Evolutionary conservation across 2,113 vertebrate genomes (phyloP).

Genomic region (Apeltes quadracus): DNA sequence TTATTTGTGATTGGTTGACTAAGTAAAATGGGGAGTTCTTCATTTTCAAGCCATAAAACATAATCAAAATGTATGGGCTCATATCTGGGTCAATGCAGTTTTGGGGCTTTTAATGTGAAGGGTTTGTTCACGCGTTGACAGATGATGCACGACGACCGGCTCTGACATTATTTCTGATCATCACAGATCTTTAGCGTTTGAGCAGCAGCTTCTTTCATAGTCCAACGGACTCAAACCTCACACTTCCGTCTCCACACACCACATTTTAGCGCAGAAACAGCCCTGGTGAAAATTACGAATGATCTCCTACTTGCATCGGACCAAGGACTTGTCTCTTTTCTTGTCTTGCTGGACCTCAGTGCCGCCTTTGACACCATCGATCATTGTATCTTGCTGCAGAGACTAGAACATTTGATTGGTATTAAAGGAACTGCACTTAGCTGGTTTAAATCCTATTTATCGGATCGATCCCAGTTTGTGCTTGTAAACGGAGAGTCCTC

Average conservation of each 20-base stretch:
- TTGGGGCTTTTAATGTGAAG: background rate
- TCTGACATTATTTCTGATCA: background rate
- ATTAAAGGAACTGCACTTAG: too few species aligned
- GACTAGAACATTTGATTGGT: too few species aligned
- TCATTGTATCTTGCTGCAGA: too few species aligned
- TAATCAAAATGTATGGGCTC: background rate
- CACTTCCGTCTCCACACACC: background rate
- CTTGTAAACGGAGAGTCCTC: too few species aligned
- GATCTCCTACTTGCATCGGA: too few species aligned
- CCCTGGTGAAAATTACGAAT: too few species aligned
- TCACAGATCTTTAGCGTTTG: conserved; percentile 1
- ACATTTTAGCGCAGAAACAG: too few species aligned
- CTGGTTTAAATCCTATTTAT: too few species aligned
- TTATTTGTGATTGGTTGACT: background rate
- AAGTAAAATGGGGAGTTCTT: background rate
- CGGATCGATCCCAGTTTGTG: too few species aligned
- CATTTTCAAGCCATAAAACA: background rate
- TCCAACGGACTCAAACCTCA: conserved; percentile 10
- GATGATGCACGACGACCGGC: background rate
- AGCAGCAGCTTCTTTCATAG: conserved; percentile 9
- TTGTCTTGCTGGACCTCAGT: too few species aligned
- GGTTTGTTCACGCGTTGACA: background rate
- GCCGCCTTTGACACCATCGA: too few species aligned
- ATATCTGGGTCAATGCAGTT: background rate
- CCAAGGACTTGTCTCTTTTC: too few species aligned